Base-by-base conservation (phyloP, 1,140 invertebrate genomes). In the Philotrypesis tridentata region DNA sequence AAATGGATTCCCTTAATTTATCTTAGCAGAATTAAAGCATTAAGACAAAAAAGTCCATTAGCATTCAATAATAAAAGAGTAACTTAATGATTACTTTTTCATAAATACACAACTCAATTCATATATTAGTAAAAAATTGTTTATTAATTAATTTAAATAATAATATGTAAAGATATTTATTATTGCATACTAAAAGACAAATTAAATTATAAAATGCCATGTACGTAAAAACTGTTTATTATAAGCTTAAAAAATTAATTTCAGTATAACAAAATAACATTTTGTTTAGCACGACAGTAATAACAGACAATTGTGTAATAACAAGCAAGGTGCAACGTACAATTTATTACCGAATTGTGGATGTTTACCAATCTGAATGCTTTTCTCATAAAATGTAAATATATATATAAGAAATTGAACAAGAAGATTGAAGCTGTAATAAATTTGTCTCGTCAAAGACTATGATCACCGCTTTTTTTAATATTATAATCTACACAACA, bases 221-320 rank as follows among this genome's bases (percentile, higher is more conserved):
- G 61, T 23, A 12, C 8, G n/a, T n/a, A 27, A 73, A 29, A 73
- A 33, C 14, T 8, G 29, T 43, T 79, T 79, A 70, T 70, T 70
- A 55, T 25, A 63, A 43, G 31, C 9, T 63, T 61, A 63, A 80
- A 80, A 76, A 71, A 60, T n/a, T 60, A 72, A 55, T 43, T 73
- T 48, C 17, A 55, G 8, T 55, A 33, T 80, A 80, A 74, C 11
- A 74, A 80, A 74, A 67, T 73, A 80, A 80, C 5, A 73, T 65
- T 73, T 55, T 60, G 29, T 61, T 31, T 60, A 33, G 55, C 31
- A 79, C 27, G 43, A 68, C 17, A 71, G 55, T 79, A 61, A 31
- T 14, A 70, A 37, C 33, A 70, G 9, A 65, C 12, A 8, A 70
- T 31, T 17, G 67, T 33, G 67, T 37, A 31, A 33, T 14, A 33